phyloP scores from a whole-genome alignment of 2,113 vertebrate species.

The Australoheros scitulus region DNA sequence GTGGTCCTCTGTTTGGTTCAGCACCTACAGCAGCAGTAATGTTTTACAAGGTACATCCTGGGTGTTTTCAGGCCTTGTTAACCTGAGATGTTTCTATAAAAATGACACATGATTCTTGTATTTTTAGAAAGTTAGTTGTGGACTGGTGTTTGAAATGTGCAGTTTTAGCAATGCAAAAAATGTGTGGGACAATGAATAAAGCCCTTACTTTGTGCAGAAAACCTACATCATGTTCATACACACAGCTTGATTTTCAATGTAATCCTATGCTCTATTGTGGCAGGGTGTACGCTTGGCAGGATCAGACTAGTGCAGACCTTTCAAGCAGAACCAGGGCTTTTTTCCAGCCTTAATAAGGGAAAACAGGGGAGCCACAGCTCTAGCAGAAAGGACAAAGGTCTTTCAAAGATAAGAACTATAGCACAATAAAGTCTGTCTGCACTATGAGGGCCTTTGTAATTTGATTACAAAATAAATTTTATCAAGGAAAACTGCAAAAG shows the following conservation, averaged over 20 bases:
- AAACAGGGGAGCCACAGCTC: constrained; percentile 22
- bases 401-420: constrained; percentile 42
- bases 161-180: not conserved
- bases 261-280: constrained; percentile 3
- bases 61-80: not conserved
- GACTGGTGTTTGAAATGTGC: not conserved
- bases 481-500: constrained; percentile 1
- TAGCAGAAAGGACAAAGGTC: constrained; percentile 24
- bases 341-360: constrained; percentile 50
- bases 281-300: constrained; percentile 10
- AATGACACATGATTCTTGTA: not conserved
- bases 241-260: constrained; percentile 2
- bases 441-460: constrained; percentile 15
- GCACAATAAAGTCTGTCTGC: constrained; percentile 4
- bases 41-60: not conserved
- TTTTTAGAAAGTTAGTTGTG: not conserved
- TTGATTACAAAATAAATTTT: constrained; percentile 10
- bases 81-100: not conserved
- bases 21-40: constrained; percentile 79
- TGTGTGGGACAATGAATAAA: not conserved
- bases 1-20: constrained; percentile 98
- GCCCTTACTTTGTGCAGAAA: not conserved
- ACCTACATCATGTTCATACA: fast-evolving
- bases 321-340: constrained; percentile 29
- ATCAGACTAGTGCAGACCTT: constrained; percentile 7